Conservation (phyloP, 2,797 vertebrate genomes). For the Tapirus indicus region DNA sequence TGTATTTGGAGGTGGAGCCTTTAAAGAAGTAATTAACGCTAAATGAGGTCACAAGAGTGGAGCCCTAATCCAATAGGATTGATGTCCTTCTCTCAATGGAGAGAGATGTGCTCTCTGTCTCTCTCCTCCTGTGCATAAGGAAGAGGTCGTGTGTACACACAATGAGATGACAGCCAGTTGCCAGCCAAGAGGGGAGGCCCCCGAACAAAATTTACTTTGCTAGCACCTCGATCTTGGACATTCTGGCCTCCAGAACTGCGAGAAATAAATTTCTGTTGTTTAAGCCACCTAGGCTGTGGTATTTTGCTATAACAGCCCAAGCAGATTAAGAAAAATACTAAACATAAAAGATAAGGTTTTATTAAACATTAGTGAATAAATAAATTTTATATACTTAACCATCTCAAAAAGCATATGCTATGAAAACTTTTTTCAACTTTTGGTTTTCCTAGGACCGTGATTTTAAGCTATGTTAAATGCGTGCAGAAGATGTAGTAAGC, state of each 20-base stretch:
- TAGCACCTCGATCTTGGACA: not conserved
- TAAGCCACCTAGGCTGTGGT: not conserved
- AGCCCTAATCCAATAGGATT: not conserved
- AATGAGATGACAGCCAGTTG: not conserved
- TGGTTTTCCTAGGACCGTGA: not conserved
- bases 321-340: not conserved
- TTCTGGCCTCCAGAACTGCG: not conserved
- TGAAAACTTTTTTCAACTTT: not conserved
- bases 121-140: not conserved
- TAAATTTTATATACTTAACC: not conserved
- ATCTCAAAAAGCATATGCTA: not conserved
- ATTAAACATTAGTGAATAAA: not conserved
- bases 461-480: constrained; percentile 5
- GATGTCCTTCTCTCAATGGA: not conserved
- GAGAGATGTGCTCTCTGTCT: not conserved
- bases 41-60: not conserved
- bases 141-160: not conserved
- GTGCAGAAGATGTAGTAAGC: not conserved
- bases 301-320: not conserved
- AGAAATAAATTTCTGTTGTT: not conserved
- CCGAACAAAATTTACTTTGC: not conserved
- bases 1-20: not conserved
- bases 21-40: not conserved
- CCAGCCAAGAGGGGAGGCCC: not conserved
- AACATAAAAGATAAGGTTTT: not conserved